These are phyloP conservation scores for Collichthys lucidus DNA, from an alignment of 2,113 vertebrate genomes.

Conservation along the genomic window DNA sequence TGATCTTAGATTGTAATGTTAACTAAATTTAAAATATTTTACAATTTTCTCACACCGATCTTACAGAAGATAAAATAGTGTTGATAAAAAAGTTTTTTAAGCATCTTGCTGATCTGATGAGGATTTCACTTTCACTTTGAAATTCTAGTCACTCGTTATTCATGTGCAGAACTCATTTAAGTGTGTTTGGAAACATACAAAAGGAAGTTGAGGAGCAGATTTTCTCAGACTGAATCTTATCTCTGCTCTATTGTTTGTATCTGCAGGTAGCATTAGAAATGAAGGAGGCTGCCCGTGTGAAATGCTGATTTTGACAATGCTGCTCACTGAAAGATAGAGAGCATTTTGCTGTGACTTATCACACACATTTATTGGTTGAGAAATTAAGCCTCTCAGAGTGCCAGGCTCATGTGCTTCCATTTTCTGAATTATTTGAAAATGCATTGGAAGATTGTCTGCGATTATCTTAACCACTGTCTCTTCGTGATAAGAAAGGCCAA, in stretches of 20 bases:
- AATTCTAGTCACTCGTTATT: conserved; percentile 28
- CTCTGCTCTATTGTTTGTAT: conserved; percentile 60
- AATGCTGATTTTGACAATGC: conserved; percentile 65
- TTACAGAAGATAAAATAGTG: background rate
- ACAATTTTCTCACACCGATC: background rate
- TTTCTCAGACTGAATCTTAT: conserved; percentile 59
- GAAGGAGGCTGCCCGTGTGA: conserved; percentile 24
- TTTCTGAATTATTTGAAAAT: conserved; percentile 50
- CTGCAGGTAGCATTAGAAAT: conserved; percentile 49
- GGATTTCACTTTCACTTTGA: conserved; percentile 33
- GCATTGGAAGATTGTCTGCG: conserved; percentile 29
- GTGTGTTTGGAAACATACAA: conserved; percentile 48
- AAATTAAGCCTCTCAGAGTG: conserved; percentile 57
- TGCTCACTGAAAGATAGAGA: conserved; percentile 46
- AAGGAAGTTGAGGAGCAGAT: conserved; percentile 46
- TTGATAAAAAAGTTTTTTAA: background rate
- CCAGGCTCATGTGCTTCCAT: conserved; percentile 39
- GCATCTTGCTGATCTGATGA: conserved; percentile 32
- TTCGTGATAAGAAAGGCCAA: conserved; percentile 3
- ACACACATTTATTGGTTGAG: conserved; percentile 37
- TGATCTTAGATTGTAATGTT: background rate
- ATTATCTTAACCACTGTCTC: background rate
- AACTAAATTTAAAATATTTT: background rate
- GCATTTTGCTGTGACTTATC: conserved; percentile 70
- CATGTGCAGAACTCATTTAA: conserved; percentile 43